Evolutionary conservation across 2,797 vertebrate genomes (phyloP).

Genomic region (Argentina silus): DNA sequence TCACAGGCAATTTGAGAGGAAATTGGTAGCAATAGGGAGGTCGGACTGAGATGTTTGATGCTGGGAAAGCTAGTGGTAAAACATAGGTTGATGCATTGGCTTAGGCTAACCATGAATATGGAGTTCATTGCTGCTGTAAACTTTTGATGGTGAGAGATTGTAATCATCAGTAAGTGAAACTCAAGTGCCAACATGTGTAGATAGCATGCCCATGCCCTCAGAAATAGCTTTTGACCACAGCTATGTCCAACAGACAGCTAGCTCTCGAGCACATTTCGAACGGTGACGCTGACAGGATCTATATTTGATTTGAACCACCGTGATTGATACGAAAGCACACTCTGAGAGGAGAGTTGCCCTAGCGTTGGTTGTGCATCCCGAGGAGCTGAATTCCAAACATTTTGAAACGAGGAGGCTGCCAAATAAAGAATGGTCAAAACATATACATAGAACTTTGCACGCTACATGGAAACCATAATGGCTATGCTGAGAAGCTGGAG

Average conservation of each 20-base stretch:
- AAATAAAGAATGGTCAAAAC: constrained; percentile 78
- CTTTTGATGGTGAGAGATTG: constrained; percentile 24
- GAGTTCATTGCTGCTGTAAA: constrained; percentile 42
- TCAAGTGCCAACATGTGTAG: constrained; percentile 9
- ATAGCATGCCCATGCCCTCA: constrained; percentile 30
- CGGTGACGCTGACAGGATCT: constrained; percentile 31
- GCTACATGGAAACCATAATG: constrained; percentile 83
- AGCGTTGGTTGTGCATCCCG: constrained; percentile 55
- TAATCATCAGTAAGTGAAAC: constrained; percentile 19
- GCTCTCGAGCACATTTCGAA: constrained; percentile 8
- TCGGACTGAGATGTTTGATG: constrained; percentile 23
- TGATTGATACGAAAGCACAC: constrained; percentile 32
- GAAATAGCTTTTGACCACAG: constrained; percentile 27
- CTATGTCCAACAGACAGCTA: constrained; percentile 13
- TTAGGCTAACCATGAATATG: constrained; percentile 14
- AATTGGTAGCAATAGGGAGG: constrained; percentile 36
- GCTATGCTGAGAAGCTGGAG: constrained; percentile 71
- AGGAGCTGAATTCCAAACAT: constrained; percentile 75
- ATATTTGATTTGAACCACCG: constrained; percentile 26
- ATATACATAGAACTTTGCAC: constrained; percentile 80
- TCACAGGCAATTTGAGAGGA: constrained; percentile 72
- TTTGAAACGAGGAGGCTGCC: constrained; percentile 74
- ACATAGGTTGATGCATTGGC: constrained; percentile 14
- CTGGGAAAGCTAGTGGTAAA: constrained; percentile 23
- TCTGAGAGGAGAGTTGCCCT: constrained; percentile 42